These are phyloP conservation scores for Alectura lathami DNA, from an alignment of 2,113 vertebrate species.

Conservation along the genomic window DNA sequence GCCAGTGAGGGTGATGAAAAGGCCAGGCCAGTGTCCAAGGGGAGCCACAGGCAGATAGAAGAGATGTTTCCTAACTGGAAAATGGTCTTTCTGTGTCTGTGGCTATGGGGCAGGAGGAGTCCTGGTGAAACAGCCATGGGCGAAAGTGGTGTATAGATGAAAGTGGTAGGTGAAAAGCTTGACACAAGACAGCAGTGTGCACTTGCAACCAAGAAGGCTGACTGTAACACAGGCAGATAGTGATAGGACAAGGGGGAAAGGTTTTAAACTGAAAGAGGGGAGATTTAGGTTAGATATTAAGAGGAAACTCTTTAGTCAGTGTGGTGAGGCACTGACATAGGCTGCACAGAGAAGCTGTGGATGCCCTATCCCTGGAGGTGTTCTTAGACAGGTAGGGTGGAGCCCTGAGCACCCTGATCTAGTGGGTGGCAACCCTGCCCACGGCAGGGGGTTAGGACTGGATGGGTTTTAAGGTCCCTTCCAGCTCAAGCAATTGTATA, in stretches of 20 bases:
- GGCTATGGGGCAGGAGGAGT: neutral
- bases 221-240: neutral
- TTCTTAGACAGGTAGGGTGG: neutral
- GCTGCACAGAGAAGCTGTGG: neutral
- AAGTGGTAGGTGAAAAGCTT: neutral
- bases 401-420: neutral
- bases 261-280: neutral
- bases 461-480: neutral
- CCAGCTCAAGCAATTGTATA: neutral
- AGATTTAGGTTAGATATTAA: neutral
- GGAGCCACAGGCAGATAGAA: fast-evolving
- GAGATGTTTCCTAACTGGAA: neutral
- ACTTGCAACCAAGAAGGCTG: neutral
- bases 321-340: neutral
- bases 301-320: neutral
- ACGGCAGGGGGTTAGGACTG: too few relatives aligned
- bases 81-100: neutral
- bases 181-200: neutral
- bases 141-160: neutral
- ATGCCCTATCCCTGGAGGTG: neutral
- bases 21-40: neutral
- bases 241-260: neutral
- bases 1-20: neutral
- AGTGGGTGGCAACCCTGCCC: neutral
- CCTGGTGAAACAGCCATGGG: neutral